Evolutionary conservation across 2,113 vertebrate genomes (phyloP).

Genomic region (Nycticryphes semicollaris): DNA sequence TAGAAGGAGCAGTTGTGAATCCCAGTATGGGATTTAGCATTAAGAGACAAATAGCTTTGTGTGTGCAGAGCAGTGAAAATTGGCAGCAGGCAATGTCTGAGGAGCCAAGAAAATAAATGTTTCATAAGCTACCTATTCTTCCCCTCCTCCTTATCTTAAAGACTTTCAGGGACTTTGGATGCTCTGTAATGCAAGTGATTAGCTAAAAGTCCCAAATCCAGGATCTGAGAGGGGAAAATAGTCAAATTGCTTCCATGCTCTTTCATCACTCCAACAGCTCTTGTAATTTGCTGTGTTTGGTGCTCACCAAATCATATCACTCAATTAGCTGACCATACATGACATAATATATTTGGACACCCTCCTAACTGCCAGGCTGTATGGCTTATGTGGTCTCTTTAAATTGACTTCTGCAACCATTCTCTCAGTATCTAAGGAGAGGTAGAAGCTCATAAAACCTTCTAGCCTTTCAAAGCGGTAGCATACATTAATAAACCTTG

Average conservation of each 20-base stretch:
- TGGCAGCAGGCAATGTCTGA: neutral
- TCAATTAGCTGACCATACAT: neutral
- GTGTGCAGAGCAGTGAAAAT: neutral
- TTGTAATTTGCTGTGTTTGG: neutral
- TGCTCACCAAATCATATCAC: neutral
- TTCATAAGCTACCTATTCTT: conserved; percentile 15
- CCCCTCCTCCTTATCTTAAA: neutral
- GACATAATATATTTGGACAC: neutral
- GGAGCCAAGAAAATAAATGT: conserved; percentile 16
- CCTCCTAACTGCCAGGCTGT: neutral
- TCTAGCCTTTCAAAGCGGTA: neutral
- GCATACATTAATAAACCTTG: neutral
- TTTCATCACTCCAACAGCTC: neutral
- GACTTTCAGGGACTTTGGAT: neutral
- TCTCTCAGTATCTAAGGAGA: neutral
- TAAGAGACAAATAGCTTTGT: conserved; percentile 6
- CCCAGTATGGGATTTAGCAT: neutral
- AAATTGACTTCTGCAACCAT: neutral
- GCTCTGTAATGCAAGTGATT: neutral
- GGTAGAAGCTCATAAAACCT: neutral
- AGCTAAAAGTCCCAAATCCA: neutral
- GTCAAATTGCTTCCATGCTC: neutral
- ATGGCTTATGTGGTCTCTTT: neutral
- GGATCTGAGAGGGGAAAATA: neutral
- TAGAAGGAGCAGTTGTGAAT: neutral